Conservation (phyloP, 1,140 invertebrate genomes). For the Ectropis grisescens region DNA sequence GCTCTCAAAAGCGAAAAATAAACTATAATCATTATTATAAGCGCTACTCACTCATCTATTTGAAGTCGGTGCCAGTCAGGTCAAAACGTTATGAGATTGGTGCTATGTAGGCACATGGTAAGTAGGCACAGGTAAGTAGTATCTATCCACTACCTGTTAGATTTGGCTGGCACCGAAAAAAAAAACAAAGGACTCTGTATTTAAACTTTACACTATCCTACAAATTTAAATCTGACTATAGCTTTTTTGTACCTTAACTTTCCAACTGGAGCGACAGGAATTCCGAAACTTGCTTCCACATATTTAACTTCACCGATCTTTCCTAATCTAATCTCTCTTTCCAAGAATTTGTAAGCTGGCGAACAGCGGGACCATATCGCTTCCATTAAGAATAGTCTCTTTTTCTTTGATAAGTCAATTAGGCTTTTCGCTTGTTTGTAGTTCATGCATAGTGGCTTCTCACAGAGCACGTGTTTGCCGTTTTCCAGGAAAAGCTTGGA, state of each 20-base stretch:
- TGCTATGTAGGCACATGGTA: too few species aligned
- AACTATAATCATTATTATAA: too few species aligned
- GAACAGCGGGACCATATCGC: slow-evolving; percentile 88
- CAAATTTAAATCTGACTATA: too few species aligned
- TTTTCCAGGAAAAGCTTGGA: slow-evolving; percentile 78
- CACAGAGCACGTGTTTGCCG: slow-evolving; percentile 87
- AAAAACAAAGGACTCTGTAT: not conserved
- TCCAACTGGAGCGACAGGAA: slow-evolving; percentile 69
- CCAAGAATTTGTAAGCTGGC: slow-evolving; percentile 78
- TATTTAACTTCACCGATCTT: slow-evolving; percentile 80
- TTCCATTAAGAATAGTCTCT: slow-evolving; percentile 87
- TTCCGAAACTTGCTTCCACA: slow-evolving; percentile 79
- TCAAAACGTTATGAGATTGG: too few species aligned
- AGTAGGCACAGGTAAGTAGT: too few species aligned
- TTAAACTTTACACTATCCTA: too few species aligned
- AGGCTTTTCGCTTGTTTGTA: slow-evolving; percentile 74
- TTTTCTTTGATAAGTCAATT: slow-evolving; percentile 71
- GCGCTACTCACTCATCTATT: too few species aligned
- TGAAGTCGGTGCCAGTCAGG: too few species aligned
- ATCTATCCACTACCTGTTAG: too few species aligned
- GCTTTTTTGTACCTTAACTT: slow-evolving; percentile 76
- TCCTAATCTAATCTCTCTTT: slow-evolving; percentile 72
- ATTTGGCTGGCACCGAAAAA: too few species aligned
- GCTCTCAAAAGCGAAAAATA: too few species aligned
- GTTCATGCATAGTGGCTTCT: slow-evolving; percentile 87